phyloP scores from a whole-genome alignment of 2,113 vertebrate species.

The Apeltes quadracus region DNA sequence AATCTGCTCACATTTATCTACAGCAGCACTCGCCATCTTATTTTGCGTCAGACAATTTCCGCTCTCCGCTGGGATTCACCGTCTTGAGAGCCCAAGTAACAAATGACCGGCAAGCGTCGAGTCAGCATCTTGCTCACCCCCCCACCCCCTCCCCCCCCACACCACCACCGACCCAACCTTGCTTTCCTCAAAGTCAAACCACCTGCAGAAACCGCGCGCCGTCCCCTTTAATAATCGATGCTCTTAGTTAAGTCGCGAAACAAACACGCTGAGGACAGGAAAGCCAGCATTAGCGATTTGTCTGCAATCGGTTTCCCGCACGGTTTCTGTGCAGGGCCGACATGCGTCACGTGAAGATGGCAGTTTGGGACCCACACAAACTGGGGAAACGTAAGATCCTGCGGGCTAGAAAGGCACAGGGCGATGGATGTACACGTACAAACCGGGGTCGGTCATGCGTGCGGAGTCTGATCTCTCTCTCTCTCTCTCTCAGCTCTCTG shows the following conservation, averaged over 20 bases:
- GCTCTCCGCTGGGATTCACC: slow-evolving; percentile 36
- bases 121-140: slow-evolving; percentile 42
- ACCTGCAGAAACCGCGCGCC: not conserved
- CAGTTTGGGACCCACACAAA: slow-evolving; percentile 11
- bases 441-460: not conserved
- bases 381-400: slow-evolving; percentile 3
- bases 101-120: slow-evolving; percentile 38
- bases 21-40: slow-evolving; percentile 4
- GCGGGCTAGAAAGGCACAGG: slow-evolving; percentile 7
- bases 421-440: not conserved
- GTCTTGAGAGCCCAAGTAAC: slow-evolving; percentile 25
- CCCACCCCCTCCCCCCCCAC: not conserved
- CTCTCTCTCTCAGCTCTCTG: slow-evolving; percentile 33
- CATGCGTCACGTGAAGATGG: slow-evolving; percentile 40
- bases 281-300: slow-evolving; percentile 63
- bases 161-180: slow-evolving; percentile 7
- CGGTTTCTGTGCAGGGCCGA: slow-evolving; percentile 48
- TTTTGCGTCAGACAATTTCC: slow-evolving; percentile 36
- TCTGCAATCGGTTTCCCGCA: slow-evolving; percentile 68
- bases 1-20: slow-evolving; percentile 25
- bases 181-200: slow-evolving; percentile 55
- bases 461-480: slow-evolving; percentile 33
- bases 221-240: slow-evolving; percentile 56
- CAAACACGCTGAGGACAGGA: slow-evolving; percentile 62
- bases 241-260: slow-evolving; percentile 37